phyloP scores from a whole-genome alignment of 2,113 vertebrate species.

The Choloepus hoffmanni region DNA sequence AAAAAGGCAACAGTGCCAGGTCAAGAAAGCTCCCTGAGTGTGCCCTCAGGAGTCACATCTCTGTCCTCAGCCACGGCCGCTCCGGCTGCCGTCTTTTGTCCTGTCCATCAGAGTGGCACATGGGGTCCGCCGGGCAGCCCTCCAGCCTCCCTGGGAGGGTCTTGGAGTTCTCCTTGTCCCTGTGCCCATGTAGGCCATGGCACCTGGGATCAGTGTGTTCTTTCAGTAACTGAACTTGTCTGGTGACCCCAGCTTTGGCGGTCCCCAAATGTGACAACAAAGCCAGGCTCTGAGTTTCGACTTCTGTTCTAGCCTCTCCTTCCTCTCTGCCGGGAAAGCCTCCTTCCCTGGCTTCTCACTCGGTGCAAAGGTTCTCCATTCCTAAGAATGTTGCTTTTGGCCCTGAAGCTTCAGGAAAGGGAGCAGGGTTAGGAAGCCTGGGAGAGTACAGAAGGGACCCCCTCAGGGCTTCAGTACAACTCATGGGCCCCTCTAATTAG shows the following conservation, averaged over 20 bases:
- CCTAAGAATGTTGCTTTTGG: background rate
- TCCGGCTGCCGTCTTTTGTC: background rate
- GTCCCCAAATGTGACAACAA: background rate
- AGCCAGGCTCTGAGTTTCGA: background rate
- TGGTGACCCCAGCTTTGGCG: background rate
- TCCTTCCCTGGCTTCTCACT: background rate
- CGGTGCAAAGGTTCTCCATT: background rate
- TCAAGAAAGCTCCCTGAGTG: background rate
- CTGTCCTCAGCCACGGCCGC: background rate
- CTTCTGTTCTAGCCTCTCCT: background rate
- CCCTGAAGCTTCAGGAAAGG: background rate
- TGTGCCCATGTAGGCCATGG: background rate
- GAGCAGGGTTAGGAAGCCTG: background rate
- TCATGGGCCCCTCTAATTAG: background rate
- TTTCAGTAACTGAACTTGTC: background rate
- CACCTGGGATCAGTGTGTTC: background rate
- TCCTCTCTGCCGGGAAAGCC: background rate
- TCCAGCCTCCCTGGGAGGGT: background rate
- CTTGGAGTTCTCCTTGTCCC: background rate
- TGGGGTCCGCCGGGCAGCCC: background rate
- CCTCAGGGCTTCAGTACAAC: accelerated
- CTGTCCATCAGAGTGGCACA: too few species aligned
- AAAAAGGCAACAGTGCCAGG: background rate
- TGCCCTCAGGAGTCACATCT: background rate
- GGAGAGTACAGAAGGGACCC: background rate